Evolutionary conservation across 2,888 invertebrate species (phyloP).

Genomic region (Rhyacophila evoluta): DNA sequence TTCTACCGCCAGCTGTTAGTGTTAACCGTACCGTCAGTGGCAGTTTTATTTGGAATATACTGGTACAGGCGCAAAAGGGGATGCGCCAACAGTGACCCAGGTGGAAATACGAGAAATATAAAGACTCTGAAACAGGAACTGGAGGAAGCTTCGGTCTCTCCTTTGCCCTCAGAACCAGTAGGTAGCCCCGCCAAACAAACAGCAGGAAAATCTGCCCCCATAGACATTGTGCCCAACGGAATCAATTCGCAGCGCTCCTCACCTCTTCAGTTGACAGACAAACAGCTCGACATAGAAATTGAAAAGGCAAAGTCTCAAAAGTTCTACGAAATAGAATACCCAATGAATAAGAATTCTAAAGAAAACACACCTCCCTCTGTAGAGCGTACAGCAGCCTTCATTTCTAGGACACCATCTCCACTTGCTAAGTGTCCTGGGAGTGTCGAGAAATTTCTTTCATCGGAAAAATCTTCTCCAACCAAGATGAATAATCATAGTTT

Average conservation of each 20-base stretch:
- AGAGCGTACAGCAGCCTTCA: conserved; percentile 50
- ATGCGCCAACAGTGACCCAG: conserved; percentile 80
- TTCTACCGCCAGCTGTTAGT: conserved; percentile 81
- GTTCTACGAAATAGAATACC: conserved; percentile 63
- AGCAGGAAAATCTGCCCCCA: conserved; percentile 69
- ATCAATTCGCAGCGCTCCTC: conserved; percentile 69
- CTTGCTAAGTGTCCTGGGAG: neutral
- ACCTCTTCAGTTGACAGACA: conserved; percentile 73
- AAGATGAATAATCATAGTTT: conserved; percentile 44
- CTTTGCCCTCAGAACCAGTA: conserved; percentile 72
- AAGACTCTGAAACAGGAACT: conserved; percentile 68
- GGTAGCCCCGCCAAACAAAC: conserved; percentile 71
- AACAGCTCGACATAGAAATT: conserved; percentile 77
- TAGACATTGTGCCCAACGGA: conserved; percentile 73
- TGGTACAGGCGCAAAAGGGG: conserved; percentile 87
- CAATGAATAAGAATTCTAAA: conserved; percentile 57
- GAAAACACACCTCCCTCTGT: conserved; percentile 49
- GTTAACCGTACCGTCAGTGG: conserved; percentile 84
- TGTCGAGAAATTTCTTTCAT: neutral
- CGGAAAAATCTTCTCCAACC: conserved; percentile 26
- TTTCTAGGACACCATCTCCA: conserved; percentile 40
- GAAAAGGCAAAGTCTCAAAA: conserved; percentile 73
- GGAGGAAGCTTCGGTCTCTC: conserved; percentile 67
- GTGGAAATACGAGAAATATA: conserved; percentile 70
- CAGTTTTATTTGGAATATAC: conserved; percentile 81